Conservation (phyloP, 2,113 vertebrate species). For the Paradoxurus hermaphroditus region DNA sequence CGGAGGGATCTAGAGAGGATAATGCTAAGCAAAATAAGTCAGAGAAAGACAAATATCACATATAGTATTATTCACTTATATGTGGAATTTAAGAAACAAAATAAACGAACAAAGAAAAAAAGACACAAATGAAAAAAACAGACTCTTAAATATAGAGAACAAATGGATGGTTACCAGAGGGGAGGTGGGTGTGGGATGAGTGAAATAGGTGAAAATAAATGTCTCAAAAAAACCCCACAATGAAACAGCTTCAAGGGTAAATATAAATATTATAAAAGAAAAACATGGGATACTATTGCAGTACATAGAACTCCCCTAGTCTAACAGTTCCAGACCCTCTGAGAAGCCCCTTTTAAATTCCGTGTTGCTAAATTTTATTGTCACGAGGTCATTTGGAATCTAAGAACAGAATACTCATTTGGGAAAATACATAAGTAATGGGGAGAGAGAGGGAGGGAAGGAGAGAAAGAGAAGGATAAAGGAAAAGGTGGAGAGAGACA, state of each 20-base stretch:
- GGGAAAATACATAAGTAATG: not conserved
- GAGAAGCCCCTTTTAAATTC: not conserved
- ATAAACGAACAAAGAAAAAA: not conserved
- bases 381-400: not conserved
- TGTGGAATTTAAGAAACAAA: not conserved
- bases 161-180: not conserved
- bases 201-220: not conserved
- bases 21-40: not conserved
- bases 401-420: not conserved
- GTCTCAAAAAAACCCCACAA: not conserved
- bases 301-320: not conserved
- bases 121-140: not conserved
- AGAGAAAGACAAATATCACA: not conserved
- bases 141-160: not conserved
- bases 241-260: not conserved
- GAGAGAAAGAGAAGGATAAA: not conserved
- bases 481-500: too few species aligned
- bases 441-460: not conserved
- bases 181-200: not conserved
- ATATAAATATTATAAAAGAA: not conserved
- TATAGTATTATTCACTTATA: not conserved
- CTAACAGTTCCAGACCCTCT: not conserved
- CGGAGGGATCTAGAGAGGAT: not conserved
- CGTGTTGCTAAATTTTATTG: not conserved
- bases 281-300: not conserved